phyloP scores from a whole-genome alignment of 2,888 invertebrate genomes.

The Slavum lentiscoides region DNA sequence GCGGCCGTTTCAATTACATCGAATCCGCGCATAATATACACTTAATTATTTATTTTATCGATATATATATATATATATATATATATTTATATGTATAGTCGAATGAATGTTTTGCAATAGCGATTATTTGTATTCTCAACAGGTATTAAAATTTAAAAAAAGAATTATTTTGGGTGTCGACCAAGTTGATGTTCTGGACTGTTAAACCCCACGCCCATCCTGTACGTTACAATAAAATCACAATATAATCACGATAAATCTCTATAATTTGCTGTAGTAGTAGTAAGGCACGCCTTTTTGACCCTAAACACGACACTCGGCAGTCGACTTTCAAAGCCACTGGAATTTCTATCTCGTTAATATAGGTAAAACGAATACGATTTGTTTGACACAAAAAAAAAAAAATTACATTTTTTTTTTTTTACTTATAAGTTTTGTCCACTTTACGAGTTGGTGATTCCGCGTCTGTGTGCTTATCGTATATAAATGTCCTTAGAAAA shows the following conservation, averaged over 20 bases:
- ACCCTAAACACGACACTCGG: slow-evolving; percentile 13
- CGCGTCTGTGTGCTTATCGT: too few relatives aligned
- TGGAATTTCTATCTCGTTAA: slow-evolving; percentile 10
- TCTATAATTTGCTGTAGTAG: not conserved
- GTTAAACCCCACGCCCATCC: slow-evolving; percentile 48
- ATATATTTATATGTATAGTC: not conserved
- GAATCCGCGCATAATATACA: too few relatives aligned
- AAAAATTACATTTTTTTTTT: too few relatives aligned
- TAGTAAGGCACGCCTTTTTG: slow-evolving; percentile 43
- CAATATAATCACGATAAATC: slow-evolving; percentile 44
- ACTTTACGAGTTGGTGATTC: too few relatives aligned
- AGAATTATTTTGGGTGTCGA: slow-evolving; percentile 39
- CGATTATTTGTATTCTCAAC: slow-evolving; percentile 11
- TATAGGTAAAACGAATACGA: slow-evolving; percentile 5
- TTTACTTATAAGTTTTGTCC: too few relatives aligned
- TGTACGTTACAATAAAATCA: slow-evolving; percentile 44
- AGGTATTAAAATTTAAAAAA: slow-evolving; percentile 15
- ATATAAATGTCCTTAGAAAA: too few relatives aligned
- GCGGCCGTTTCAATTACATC: too few relatives aligned
- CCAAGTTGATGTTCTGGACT: slow-evolving; percentile 44
- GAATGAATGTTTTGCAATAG: slow-evolving; percentile 15
- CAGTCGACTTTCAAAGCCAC: slow-evolving; percentile 22
- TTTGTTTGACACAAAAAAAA: not conserved
- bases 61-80: too few relatives aligned
- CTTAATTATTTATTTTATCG: too few relatives aligned